Base-by-base conservation (phyloP, 2,113 vertebrate species). In the Eclectus roratus region DNA sequence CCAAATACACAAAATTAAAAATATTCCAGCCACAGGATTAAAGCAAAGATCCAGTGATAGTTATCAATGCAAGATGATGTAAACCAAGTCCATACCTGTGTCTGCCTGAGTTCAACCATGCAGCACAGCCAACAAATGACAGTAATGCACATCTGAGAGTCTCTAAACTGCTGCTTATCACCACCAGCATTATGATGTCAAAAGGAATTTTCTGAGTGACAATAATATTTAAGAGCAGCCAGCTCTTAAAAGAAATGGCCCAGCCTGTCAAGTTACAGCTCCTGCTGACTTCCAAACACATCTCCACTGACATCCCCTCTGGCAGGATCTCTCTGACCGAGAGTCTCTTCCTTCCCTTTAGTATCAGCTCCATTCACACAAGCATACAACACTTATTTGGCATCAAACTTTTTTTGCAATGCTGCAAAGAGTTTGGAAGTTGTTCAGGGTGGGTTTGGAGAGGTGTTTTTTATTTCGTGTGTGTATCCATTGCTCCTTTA, bases 51-150 rank as follows among this genome's bases (percentile, higher is more conserved):
- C 14, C 37, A 85, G 53, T 65, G 13, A 52, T 0, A n/a, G 21
- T 19, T 41, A 37, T 49, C 28, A 69, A 3, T 17, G 29, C 14
- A 61, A 58, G 17, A 9, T 15, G 16, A 56, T 19, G 13, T 17
- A 39, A 68, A 66, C 21, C 9, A 79, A 79, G 61, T 11, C 17
- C n/a, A 5, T 17, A 68, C 13, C 74, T 55, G 7, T 27, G 19
- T 6, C 60, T 53, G 28, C 29, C 31, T 1, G 6, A 87, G 33
- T 44, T 47, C 33, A 91, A 14, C 27, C 11, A 53, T 0, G 0
- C 0, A 60, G 47, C 43, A 71, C 44, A 72, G 55, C 46, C 80
- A 91, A 39, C 20, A 85, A 52, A 4, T 4, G 15, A 56, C 20
- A 68, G 11, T 20, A 65, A 27, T 2, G 15, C 9, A 41, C 29